Percentiles rank a stretch among this genome's conserved stretches.
These are phyloP conservation scores for Troides helena DNA, from an alignment of 2,888 invertebrate species.

Conservation along the genomic window DNA sequence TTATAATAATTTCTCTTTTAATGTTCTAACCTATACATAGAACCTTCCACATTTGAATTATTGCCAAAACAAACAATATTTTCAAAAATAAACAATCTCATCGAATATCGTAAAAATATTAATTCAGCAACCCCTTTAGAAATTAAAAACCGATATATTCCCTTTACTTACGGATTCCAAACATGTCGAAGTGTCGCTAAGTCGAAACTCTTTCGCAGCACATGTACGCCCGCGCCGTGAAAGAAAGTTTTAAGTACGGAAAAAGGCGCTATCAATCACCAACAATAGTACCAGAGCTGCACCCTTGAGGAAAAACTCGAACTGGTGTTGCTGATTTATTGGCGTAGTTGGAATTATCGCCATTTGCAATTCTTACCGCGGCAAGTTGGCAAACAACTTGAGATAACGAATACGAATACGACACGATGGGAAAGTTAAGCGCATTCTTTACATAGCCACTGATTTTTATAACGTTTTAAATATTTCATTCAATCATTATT, in stretches of 20 bases:
- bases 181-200: conserved; percentile 44
- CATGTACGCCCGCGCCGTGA: conserved; percentile 49
- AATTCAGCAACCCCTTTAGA: conserved; percentile 8
- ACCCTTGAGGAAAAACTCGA: conserved; percentile 74
- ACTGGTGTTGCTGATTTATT: conserved; percentile 74
- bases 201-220: conserved; percentile 51
- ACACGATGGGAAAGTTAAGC: conserved; percentile 28
- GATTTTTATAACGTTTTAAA: conserved; percentile 15
- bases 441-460: conserved; percentile 24
- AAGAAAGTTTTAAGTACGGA: conserved; percentile 60
- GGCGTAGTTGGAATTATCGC: conserved; percentile 78
- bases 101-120: not conserved
- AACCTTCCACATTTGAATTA: too few species aligned
- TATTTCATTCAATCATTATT: not conserved
- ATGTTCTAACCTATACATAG: too few species aligned
- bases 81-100: not conserved
- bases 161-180: conserved; percentile 41
- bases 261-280: conserved; percentile 70
- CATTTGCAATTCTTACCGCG: conserved; percentile 77
- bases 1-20: too few species aligned
- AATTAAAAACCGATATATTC: conserved; percentile 50
- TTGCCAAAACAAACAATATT: not conserved
- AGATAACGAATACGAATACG: conserved; percentile 63
- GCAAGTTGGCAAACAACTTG: conserved; percentile 64
- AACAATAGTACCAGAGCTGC: conserved; percentile 59